Base-by-base conservation (phyloP, 2,797 vertebrate genomes). In the Microctenopoma steveboyesi region DNA sequence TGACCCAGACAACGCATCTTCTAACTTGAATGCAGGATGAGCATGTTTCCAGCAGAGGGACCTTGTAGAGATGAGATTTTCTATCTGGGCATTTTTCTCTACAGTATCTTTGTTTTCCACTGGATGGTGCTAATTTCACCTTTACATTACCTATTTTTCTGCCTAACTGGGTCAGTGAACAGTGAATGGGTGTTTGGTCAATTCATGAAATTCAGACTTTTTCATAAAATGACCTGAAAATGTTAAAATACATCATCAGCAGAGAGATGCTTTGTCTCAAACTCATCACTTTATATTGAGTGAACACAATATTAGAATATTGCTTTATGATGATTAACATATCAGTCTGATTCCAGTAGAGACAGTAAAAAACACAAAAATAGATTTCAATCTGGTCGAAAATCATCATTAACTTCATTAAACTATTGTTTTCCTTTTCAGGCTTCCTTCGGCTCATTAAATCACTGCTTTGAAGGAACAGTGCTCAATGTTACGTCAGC, bases 41-140 rank as follows among this genome's bases (percentile, higher is more conserved):
- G 15, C 10, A 25, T 66, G 62, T 82, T 80, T 89, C 92, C 92
- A 92, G 86, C 86, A 93, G 93, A 90, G 88, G 89, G 89, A 86
- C 55, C 66, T 70, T 51, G 66, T 64, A 51, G 48, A 78, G 55
- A 74, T 50, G 5, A 59, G 35, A 27, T 45, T 69, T 58, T 75
- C 52, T 55, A 16, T 51, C 40, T 66, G 14, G 13, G 46, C 33
- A 68, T 69, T 46, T 45, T 45, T 42, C 66, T 75, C 25, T 75
- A 64, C 87, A 88, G 54, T 92, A 76, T 73, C 75, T 52, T 39
- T 39, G 14, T 70, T 56, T 73, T 71, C 92, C 93, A 92, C 92
- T 87, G 62, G 92, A 87, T 92, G 93, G 93, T 86, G 92, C 90
- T 81, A 83, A 85, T 43, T 71, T 64, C 56, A 51, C 70, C 64